Conservation (phyloP, 2,797 vertebrate genomes). For the Holocentrus rufus region DNA sequence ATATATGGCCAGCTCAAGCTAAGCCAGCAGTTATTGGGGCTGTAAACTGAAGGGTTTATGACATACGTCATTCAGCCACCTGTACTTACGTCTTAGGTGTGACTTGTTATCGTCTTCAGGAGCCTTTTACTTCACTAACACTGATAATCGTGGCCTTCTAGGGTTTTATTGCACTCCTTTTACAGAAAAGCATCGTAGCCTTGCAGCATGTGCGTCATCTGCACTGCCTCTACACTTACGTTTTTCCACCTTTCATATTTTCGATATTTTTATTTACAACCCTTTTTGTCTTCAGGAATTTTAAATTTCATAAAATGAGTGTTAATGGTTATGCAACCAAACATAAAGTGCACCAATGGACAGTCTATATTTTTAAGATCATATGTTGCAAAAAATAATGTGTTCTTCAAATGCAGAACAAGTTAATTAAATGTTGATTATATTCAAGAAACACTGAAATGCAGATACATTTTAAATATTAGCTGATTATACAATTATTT, state of each 20-base stretch:
- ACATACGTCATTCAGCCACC: not conserved
- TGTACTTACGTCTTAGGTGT: slow-evolving; percentile 6
- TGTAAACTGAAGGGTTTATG: slow-evolving; percentile 2
- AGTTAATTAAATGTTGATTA: too few relatives aligned
- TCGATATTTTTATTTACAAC: too few relatives aligned
- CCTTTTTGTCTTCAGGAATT: not conserved
- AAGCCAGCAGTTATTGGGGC: not conserved
- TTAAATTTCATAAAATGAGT: not conserved
- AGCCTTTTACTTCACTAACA: not conserved
- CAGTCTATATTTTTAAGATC: not conserved
- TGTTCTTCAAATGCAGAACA: too few relatives aligned
- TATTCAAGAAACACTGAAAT: too few relatives aligned
- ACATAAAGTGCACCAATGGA: not conserved
- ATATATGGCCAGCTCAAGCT: slow-evolving; percentile 6
- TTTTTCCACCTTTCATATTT: not conserved
- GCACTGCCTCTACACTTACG: not conserved
- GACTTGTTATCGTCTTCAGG: slow-evolving; percentile 8
- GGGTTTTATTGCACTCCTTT: slow-evolving; percentile 13
- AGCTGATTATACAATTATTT: too few relatives aligned
- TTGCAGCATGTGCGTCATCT: slow-evolving; percentile 9
- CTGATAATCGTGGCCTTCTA: not conserved
- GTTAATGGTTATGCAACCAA: not conserved
- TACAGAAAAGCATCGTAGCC: not conserved
- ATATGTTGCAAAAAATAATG: too few relatives aligned
- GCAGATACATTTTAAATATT: too few relatives aligned